Evolutionary conservation across 2,888 invertebrate genomes (phyloP), one percentile per base, ranked within the genome.

Genomic region (Temnothorax ravouxi): DNA sequence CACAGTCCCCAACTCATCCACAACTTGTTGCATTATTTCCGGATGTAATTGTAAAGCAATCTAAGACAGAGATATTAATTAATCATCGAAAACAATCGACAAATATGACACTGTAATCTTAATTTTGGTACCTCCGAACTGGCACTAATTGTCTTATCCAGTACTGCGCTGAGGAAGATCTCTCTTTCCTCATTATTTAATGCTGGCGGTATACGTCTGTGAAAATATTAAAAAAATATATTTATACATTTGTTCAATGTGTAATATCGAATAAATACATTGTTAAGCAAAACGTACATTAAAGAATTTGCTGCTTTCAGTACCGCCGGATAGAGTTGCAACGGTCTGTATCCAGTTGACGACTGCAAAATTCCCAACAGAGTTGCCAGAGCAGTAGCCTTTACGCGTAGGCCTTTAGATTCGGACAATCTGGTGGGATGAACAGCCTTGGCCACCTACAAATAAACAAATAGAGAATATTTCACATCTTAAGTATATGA

Each of bases 121-220:
- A 62, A 66, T n/a, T 79, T 84, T 44, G 13, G 9, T 88, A 93
- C 92, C 89, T 94, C 93, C 3, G 88, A 81, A 88, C 93, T 93
- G 15, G 93, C 92, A 18, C 91, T 91, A 59, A 94, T 93, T 3
- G 93, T 92, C 90, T 94, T 94, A 66, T 94, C 93, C 77, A 94
- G 84, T n/a, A 93, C 84, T 0, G 92, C 92, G 56, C 93, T 91
- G 1, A 94, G 87, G n/a, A 94, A 87, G 21, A 93, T 86, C 83
- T 91, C 91, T 69, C 92, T 91, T 77, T 94, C 94, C 5, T 93
- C 93, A 1, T 84, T n/a, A 81, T 34, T 93, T 56, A 94, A 80
- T 0, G 62, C 75, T 18, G 94, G 94, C 6, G 94, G 93, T 83
- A 93, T 85, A 88, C 91, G 89, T 79, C 93, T 93, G 54, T 77